A percentile compares a stretch with the other conserved stretches of the same genome.
Evolutionary conservation across 2,113 vertebrate genomes (phyloP).

Genomic region (Trinectes maculatus): DNA sequence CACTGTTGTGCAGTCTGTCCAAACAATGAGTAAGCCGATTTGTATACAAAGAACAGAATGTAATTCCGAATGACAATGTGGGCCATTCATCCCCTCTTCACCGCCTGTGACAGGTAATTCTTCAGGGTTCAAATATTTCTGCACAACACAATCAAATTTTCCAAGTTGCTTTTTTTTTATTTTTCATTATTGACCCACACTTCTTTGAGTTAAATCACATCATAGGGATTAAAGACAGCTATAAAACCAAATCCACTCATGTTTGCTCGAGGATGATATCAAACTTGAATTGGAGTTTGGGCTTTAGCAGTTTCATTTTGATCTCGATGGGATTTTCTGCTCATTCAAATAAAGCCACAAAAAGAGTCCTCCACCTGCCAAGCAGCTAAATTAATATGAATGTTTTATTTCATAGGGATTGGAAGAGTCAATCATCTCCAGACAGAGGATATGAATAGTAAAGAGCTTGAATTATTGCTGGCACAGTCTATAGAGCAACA

Average conservation of each 20-base stretch:
- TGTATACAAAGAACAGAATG: conserved; percentile 63
- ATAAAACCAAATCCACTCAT: conserved; percentile 81
- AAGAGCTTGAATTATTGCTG: conserved; percentile 66
- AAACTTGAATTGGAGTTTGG: conserved; percentile 79
- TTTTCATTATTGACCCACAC: conserved; percentile 69
- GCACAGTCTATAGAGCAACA: conserved; percentile 44
- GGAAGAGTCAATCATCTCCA: conserved; percentile 59
- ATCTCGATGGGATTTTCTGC: conserved; percentile 75
- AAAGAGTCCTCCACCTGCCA: conserved; percentile 66
- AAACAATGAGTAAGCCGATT: conserved; percentile 72
- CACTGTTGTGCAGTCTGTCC: conserved; percentile 68
- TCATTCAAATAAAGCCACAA: conserved; percentile 68
- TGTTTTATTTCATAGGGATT: conserved; percentile 65
- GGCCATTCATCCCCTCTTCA: conserved; percentile 46
- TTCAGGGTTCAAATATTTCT: conserved; percentile 65
- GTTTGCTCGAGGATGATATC: conserved; percentile 78
- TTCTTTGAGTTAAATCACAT: conserved; percentile 69
- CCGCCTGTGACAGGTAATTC: conserved; percentile 63
- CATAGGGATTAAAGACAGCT: conserved; percentile 78
- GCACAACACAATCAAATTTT: conserved; percentile 70
- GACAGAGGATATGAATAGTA: conserved; percentile 66
- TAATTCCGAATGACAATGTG: conserved; percentile 57
- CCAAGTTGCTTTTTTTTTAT: conserved; percentile 50
- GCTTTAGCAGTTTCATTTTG: conserved; percentile 78
- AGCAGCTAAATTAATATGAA: conserved; percentile 64